These are phyloP conservation scores for Pogoniulus pusillus DNA, from an alignment of 2,797 vertebrate species.

Conservation along the genomic window DNA sequence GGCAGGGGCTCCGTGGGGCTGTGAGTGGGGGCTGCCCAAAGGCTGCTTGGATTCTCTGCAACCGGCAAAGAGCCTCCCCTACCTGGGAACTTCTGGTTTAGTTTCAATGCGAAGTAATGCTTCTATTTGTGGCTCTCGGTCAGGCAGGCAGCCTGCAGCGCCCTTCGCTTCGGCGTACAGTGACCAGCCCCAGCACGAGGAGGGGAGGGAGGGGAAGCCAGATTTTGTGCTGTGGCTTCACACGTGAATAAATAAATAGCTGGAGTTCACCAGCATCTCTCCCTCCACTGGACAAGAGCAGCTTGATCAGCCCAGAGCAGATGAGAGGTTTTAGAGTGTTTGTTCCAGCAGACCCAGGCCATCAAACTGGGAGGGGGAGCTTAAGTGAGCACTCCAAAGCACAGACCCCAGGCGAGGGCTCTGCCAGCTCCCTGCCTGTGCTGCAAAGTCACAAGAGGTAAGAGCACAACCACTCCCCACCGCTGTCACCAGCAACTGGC, in stretches of 20 bases:
- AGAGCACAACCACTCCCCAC: not conserved
- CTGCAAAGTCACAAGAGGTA: not conserved
- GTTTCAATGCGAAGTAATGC: not conserved
- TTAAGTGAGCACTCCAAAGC: not conserved
- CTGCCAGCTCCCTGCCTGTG: not conserved
- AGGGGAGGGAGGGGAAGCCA: not conserved
- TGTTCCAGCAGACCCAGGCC: not conserved
- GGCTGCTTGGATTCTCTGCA: not conserved
- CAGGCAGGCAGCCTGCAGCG: not conserved
- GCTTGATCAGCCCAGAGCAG: not conserved
- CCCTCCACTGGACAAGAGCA: not conserved
- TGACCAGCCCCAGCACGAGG: not conserved
- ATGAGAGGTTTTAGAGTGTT: rapidly evolving
- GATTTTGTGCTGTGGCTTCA: not conserved
- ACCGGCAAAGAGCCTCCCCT: not conserved
- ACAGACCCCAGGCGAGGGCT: not conserved
- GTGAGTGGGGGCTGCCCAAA: not conserved
- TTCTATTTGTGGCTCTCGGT: not conserved
- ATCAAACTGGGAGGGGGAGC: not conserved
- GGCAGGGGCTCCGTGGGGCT: not conserved
- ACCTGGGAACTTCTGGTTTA: not conserved
- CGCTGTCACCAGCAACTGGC: rapidly evolving
- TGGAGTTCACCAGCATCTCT: not conserved
- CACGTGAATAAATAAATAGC: constrained; percentile 22
- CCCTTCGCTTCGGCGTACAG: not conserved